Conservation (phyloP, 2,113 vertebrate species). For the Pluvianellus socialis region DNA sequence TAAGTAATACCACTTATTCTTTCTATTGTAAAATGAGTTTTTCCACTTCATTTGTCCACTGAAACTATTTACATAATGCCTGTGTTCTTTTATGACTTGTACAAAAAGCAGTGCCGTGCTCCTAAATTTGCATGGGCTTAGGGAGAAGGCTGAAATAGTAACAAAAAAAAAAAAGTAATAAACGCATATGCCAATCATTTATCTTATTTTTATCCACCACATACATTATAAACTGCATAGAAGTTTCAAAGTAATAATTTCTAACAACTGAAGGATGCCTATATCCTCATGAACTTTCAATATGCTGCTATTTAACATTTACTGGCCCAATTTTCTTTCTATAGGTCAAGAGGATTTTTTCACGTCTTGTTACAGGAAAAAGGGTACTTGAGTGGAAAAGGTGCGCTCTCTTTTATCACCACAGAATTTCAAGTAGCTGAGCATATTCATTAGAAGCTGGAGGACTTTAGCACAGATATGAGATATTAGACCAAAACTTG, state of each 20-base stretch:
- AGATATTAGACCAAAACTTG: background rate
- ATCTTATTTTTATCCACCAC: background rate
- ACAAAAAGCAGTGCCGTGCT: background rate
- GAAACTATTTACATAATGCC: slow-evolving; percentile 54
- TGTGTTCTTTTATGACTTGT: slow-evolving; percentile 6
- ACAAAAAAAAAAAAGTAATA: background rate
- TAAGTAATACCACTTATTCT: slow-evolving; percentile 8
- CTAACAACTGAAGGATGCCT: background rate
- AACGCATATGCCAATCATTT: background rate
- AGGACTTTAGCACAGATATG: background rate
- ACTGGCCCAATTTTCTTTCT: slow-evolving; percentile 9
- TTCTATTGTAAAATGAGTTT: slow-evolving; percentile 35
- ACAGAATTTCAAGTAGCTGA: slow-evolving; percentile 18
- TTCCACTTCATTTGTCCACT: slow-evolving; percentile 47
- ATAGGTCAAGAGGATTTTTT: slow-evolving; percentile 51
- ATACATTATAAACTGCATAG: background rate
- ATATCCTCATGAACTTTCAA: background rate
- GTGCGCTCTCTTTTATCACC: background rate
- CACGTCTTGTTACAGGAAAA: slow-evolving; percentile 8
- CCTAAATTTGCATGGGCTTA: background rate
- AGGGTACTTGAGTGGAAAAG: slow-evolving; percentile 36
- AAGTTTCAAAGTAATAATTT: slow-evolving; percentile 9
- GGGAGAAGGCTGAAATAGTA: background rate
- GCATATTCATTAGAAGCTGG: slow-evolving; percentile 2
- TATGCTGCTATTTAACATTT: slow-evolving; percentile 34